Conservation (phyloP, 2,888 invertebrate genomes). For the Pardosa pseudoannulata region DNA sequence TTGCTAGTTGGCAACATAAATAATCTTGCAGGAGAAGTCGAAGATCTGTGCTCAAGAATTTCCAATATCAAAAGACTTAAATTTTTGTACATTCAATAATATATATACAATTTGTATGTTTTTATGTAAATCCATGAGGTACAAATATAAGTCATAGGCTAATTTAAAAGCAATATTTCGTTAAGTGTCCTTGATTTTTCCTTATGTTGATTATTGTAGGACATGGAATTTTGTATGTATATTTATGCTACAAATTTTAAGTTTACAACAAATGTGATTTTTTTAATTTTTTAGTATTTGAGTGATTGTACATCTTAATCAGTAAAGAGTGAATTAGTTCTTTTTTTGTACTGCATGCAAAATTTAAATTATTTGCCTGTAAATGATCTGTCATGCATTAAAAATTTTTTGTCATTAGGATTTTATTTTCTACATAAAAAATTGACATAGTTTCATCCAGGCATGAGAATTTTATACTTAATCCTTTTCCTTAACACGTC, state of each 20-base stretch:
- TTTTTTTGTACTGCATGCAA: neutral
- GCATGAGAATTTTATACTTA: too few relatives aligned
- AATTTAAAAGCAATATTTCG: constrained; percentile 16
- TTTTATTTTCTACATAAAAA: too few relatives aligned
- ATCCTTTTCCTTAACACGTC: too few relatives aligned
- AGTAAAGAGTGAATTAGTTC: neutral
- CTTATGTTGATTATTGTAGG: neutral
- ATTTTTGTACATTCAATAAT: constrained; percentile 28
- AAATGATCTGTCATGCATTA: too few relatives aligned
- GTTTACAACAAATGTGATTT: neutral
- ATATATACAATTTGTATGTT: constrained; percentile 50
- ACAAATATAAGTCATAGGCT: constrained; percentile 37
- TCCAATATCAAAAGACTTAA: constrained; percentile 59
- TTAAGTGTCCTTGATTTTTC: constrained; percentile 8
- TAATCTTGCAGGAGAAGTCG: constrained; percentile 1
- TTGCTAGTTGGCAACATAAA: neutral
- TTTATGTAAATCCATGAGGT: constrained; percentile 38
- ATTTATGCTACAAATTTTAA: neutral
- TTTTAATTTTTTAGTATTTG: constrained; percentile 25
- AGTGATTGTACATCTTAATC: neutral
- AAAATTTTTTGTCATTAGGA: too few relatives aligned
- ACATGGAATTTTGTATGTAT: neutral
- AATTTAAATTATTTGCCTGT: constrained; percentile 12
- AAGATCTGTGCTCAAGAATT: constrained; percentile 68
- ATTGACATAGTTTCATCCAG: too few relatives aligned